Evolutionary conservation across 1,140 invertebrate genomes (phyloP).

Genomic region (Oryctes rhinoceros): DNA sequence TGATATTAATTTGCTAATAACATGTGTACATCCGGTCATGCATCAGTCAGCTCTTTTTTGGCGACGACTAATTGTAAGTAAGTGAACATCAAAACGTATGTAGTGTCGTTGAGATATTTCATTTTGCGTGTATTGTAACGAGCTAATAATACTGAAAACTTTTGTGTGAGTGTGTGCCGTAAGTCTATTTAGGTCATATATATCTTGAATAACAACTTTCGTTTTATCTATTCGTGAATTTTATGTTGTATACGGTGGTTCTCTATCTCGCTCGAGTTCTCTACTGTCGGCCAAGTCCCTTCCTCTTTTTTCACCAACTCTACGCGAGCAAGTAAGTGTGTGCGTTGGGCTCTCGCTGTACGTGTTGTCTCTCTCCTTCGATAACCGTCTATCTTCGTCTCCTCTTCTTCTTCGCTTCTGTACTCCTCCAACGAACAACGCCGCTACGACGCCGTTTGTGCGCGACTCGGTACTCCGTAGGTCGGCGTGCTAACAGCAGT

Average conservation of each 20-base stretch:
- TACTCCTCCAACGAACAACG: constrained; percentile 19
- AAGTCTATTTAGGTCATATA: constrained; percentile 37
- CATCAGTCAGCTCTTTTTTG: no score
- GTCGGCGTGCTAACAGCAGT: constrained; percentile 20
- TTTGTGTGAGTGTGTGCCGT: constrained; percentile 11
- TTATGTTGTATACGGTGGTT: constrained; percentile 12
- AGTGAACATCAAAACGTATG: background rate
- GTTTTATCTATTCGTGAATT: constrained; percentile 38
- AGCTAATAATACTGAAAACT: constrained; percentile 18
- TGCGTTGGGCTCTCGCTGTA: background rate
- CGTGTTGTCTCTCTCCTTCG: background rate
- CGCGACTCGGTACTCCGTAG: constrained; percentile 10
- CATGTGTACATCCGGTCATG: no score
- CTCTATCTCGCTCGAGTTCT: background rate
- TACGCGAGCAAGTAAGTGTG: background rate
- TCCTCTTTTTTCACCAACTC: constrained; percentile 16
- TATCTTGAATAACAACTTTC: constrained; percentile 38
- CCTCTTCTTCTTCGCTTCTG: constrained; percentile 9
- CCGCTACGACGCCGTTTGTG: constrained; percentile 11
- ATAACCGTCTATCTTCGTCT: background rate
- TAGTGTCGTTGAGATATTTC: background rate
- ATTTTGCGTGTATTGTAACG: background rate
- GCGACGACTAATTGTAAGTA: background rate
- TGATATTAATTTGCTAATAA: no score
- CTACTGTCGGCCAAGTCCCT: background rate